Base-by-base conservation (phyloP, 2,888 invertebrate species). In the Xanthorhoe designata region DNA sequence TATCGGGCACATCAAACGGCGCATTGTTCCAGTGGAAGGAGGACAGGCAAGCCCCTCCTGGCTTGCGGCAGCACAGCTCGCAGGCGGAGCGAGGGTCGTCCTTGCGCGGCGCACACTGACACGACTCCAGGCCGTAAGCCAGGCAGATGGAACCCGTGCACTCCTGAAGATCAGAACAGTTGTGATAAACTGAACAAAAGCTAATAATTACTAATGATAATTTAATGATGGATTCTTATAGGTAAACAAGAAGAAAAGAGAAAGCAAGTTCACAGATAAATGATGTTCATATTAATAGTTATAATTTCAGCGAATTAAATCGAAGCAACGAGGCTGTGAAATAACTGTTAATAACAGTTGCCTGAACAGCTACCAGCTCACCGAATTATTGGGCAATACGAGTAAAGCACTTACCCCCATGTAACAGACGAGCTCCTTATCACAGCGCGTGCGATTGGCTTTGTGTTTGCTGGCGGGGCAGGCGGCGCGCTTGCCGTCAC, bases 111-210 rank as follows among this genome's bases (percentile, higher is more conserved):
- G 96, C 95, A 86, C 98, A 98, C 87, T 98, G 98, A 84, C 99
- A 99, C 45, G 99, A 99, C 90, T 98, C 98, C 88, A 99, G 94
- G 10, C 98, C 98, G 85, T 99, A 99, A 4, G 98, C 98, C 76
- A 98, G 94, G 92, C 99, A 99, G 83, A 99, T 98, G n/a, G 99
- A 99, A 0, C 98, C 99, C 0, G 98, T 98, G 85, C 99, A 99
- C 88, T 98, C 97, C 97, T 97, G 82, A 29, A 81, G 42, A 42
- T 42, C 38, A 38, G 38, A 32, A 42, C 7, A 8, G 47, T 47
- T 42, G 38, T 13, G 13, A 42, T 13, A 13, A 42, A 94, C 96
- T 95, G 88, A 98, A n/a, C n/a, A n/a, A n/a, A n/a, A 98, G 87
- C 99, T 99, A 32, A 32, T 24, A 24, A 24, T 24, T 2, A 32